Evolutionary conservation across 2,888 invertebrate species (phyloP).

Genomic region (Lordiphosa fenestrarum): DNA sequence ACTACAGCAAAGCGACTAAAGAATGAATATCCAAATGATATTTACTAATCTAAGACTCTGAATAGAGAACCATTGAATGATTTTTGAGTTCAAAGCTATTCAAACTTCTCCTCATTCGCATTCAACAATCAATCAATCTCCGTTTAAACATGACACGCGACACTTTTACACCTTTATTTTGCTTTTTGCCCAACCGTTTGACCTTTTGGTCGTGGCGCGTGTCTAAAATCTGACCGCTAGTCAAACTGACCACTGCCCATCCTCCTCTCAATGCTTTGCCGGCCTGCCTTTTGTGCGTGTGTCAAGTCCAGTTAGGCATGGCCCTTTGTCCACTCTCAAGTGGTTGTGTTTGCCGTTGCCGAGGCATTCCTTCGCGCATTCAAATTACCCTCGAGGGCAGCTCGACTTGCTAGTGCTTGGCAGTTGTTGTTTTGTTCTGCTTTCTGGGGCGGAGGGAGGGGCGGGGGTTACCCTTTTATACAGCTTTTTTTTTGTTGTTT

Average conservation of each 20-base stretch:
- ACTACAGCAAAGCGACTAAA: too few relatives aligned
- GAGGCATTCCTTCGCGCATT: conserved; percentile 22
- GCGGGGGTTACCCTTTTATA: not conserved
- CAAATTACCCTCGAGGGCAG: conserved; percentile 69
- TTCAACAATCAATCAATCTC: conserved; percentile 33
- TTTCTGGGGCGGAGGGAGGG: not conserved
- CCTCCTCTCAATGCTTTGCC: not conserved
- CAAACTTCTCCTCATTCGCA: conserved; percentile 2
- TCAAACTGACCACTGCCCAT: not conserved
- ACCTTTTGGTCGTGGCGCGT: conserved; percentile 10
- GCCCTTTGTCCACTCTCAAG: conserved; percentile 66
- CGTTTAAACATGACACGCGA: conserved; percentile 4
- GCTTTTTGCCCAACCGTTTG: conserved; percentile 5
- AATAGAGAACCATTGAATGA: too few relatives aligned
- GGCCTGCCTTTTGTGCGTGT: conserved; percentile 61
- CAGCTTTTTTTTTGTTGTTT: conserved; percentile 37
- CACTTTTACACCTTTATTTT: not conserved
- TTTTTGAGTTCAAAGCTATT: too few relatives aligned
- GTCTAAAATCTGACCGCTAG: conserved; percentile 5
- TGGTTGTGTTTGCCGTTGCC: conserved; percentile 31
- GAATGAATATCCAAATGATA: too few relatives aligned
- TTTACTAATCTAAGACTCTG: too few relatives aligned
- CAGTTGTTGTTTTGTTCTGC: conserved; percentile 39
- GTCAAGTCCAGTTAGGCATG: conserved; percentile 60
- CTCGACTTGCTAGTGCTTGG: conserved; percentile 37